Evolutionary conservation across 2,888 invertebrate species (phyloP), one percentile per base, ranked within the genome.

Genomic region (Ochropleura plecta): DNA sequence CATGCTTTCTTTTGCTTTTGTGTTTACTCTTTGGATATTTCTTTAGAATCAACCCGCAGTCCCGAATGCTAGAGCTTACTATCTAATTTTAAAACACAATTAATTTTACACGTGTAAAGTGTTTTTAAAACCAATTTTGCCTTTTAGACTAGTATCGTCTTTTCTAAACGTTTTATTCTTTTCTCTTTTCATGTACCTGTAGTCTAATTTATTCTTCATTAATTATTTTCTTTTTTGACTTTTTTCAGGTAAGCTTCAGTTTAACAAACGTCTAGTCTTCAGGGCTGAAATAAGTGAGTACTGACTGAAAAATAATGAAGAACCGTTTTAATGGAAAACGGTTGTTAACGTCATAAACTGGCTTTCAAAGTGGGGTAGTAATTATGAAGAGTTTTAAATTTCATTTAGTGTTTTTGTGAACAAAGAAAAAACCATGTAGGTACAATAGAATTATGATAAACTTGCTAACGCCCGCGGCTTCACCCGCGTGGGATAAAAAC

Each of bases 181-280:
- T 51, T 18, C 16, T 40, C n/a, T 12, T 65, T 51, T n/a, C 18
- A 49, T 40, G 49, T 49, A 14, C 16, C 42, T 30, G 30, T 57
- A 44, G 14, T 68, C 14, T 46, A n/a, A 57, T 30, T 46, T 42
- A 20, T 48, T 46, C 51, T 51, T 59, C n/a, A 73, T 63, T 81
- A 68, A 81, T 79, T 51, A 40, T 76, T n/a, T n/a, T 66, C n/a
- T 49, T 53, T 0, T 57, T 70, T 80, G 64, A 55, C 59, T 74
- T 48, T 77, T 86, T 85, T 62, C 86, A 86, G 86, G 86, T 86
- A 86, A 85, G 87, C 76, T 53, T 60, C 68, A 63, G 46, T 70
- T 68, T 72, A 12, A 40, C 48, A 51, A 75, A 55, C 42, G n/a
- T 62, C 42, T 60, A 42, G 40, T 62, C n/a, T 42, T 53, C 51